Percentiles rank a stretch among this genome's conserved stretches.
phyloP scores from a whole-genome alignment of 2,113 vertebrate species.

The Pomatorhinus ruficollis region DNA sequence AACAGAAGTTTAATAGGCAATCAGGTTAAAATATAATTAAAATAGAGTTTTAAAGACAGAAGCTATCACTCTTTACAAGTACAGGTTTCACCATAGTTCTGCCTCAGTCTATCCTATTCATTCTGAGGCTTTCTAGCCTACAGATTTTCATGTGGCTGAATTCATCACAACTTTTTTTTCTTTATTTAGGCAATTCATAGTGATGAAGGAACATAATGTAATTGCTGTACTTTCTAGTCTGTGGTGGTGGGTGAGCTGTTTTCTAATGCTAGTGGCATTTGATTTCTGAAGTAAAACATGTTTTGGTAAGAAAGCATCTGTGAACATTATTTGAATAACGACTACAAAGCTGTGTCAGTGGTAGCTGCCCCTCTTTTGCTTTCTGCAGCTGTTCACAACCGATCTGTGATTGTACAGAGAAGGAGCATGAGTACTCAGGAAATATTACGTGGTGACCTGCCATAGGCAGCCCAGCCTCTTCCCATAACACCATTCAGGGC shows the following conservation, averaged over 20 bases:
- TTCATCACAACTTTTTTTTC: background rate
- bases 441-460: background rate
- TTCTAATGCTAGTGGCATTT: background rate
- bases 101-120: background rate
- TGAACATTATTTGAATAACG: background rate
- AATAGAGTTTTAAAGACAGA: background rate
- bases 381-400: conserved; percentile 13
- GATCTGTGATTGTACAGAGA: background rate
- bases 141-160: background rate
- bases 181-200: background rate
- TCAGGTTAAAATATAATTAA: background rate
- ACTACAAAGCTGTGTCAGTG: background rate
- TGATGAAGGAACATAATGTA: background rate
- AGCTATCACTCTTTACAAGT: background rate
- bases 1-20: background rate
- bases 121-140: background rate
- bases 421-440: background rate
- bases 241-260: background rate
- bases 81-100: background rate
- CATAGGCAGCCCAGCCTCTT: background rate
- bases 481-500: background rate
- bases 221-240: background rate
- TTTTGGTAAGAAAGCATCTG: background rate
- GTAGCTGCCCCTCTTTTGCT: background rate
- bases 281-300: background rate